A percentile compares a stretch with the other conserved stretches of the same genome.
These are phyloP conservation scores for Lucifuga dentata DNA, from an alignment of 2,113 vertebrate species.

Conservation along the genomic window DNA sequence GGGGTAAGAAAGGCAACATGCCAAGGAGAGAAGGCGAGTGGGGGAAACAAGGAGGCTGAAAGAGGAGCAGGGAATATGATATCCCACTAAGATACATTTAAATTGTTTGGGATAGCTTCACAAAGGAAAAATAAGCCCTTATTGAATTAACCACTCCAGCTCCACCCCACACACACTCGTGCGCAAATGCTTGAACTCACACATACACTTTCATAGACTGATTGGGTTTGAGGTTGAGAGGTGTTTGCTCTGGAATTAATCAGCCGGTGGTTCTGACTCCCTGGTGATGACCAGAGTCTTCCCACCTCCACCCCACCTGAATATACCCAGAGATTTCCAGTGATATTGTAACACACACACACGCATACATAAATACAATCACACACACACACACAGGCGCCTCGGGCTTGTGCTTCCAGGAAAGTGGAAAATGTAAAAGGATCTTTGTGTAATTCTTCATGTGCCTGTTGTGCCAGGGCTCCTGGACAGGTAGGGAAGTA, in stretches of 20 bases:
- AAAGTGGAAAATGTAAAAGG: conserved; percentile 63
- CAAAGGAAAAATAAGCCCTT: conserved; percentile 20
- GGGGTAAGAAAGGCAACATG: conserved; percentile 19
- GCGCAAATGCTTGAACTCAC: conserved; percentile 9
- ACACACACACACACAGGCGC: conserved; percentile 1
- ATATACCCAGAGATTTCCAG: conserved; percentile 4
- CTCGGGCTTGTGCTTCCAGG: conserved; percentile 32
- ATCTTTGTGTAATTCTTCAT: conserved; percentile 59
- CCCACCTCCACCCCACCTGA: neutral
- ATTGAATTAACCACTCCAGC: conserved; percentile 28
- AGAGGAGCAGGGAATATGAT: conserved; percentile 30
- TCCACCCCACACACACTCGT: conserved; percentile 21
- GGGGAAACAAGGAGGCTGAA: neutral
- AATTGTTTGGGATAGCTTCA: conserved; percentile 1
- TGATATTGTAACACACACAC: conserved; percentile 8
- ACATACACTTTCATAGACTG: conserved; percentile 1
- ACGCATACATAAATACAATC: conserved; percentile 12
- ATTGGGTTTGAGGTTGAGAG: conserved; percentile 10
- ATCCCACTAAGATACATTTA: conserved; percentile 34
- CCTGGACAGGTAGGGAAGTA: conserved; percentile 50
- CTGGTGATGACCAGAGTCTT: too few species aligned
- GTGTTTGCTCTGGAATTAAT: conserved; percentile 26
- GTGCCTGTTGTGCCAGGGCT: conserved; percentile 31
- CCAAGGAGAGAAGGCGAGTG: conserved; percentile 63
- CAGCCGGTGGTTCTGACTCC: neutral